Evolutionary conservation across 2,888 invertebrate genomes (phyloP).

Genomic region (Esperia sulphurella): DNA sequence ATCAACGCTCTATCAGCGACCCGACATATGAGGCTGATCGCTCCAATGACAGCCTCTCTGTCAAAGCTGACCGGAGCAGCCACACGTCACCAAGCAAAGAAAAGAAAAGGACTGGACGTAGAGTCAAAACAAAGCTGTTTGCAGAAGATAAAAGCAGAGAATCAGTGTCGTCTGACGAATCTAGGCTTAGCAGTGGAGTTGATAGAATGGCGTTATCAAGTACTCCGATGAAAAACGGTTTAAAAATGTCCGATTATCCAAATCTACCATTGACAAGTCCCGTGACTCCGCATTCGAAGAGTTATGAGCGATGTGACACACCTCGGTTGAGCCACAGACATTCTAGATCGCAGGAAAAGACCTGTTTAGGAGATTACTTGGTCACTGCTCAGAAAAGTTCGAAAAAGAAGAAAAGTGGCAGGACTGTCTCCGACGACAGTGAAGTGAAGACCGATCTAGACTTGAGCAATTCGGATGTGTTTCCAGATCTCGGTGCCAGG

Average conservation of each 20-base stretch:
- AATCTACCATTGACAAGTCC: constrained; percentile 46
- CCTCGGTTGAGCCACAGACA: constrained; percentile 25
- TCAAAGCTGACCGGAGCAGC: constrained; percentile 18
- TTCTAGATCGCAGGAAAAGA: constrained; percentile 57
- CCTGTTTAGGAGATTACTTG: constrained; percentile 58
- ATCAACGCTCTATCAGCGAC: constrained; percentile 59
- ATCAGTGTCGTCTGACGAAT: constrained; percentile 60
- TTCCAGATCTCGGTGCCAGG: constrained; percentile 64
- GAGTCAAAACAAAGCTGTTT: constrained; percentile 66
- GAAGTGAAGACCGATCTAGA: constrained; percentile 52
- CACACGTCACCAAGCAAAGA: constrained; percentile 64
- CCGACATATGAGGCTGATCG: constrained; percentile 57
- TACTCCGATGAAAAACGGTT: constrained; percentile 59
- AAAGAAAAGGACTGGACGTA: constrained; percentile 42
- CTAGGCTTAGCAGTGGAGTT: constrained; percentile 42
- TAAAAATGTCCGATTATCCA: constrained; percentile 40
- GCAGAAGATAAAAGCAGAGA: constrained; percentile 49
- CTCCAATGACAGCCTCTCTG: constrained; percentile 40
- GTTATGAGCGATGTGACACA: constrained; percentile 20
- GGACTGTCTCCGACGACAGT: constrained; percentile 46
- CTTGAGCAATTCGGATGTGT: constrained; percentile 59
- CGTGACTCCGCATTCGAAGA: constrained; percentile 45
- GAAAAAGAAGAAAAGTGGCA: constrained; percentile 48
- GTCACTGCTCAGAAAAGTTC: constrained; percentile 47
- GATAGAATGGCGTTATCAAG: constrained; percentile 53